Percentiles rank a stretch among this genome's conserved stretches.
These are phyloP conservation scores for Cephalopachus bancanus DNA, from an alignment of 2,797 vertebrate species.

Conservation along the genomic window DNA sequence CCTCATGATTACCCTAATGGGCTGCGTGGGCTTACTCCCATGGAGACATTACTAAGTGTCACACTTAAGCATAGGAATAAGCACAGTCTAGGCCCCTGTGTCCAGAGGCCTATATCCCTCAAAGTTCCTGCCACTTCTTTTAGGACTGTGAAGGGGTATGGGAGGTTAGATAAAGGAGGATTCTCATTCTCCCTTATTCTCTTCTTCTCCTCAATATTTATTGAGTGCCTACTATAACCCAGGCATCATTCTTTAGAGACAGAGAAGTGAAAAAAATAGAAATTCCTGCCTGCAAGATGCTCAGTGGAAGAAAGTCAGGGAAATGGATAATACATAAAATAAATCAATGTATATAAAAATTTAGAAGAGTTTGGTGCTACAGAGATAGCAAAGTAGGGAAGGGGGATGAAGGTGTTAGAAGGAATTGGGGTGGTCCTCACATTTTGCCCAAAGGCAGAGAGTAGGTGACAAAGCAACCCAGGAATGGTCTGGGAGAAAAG, in stretches of 20 bases:
- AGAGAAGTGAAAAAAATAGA: neutral
- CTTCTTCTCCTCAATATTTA: neutral
- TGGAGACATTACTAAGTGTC: neutral
- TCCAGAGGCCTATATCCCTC: neutral
- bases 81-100: neutral
- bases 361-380: neutral
- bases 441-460: neutral
- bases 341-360: neutral
- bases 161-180: too few relatives aligned
- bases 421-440: neutral
- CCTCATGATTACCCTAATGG: too few relatives aligned
- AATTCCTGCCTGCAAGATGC: neutral
- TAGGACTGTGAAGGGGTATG: too few relatives aligned
- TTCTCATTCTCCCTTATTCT: neutral
- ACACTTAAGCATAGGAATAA: neutral
- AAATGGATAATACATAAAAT: neutral
- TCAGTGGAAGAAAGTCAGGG: neutral
- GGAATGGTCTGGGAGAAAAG: neutral
- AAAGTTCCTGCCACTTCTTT: neutral
- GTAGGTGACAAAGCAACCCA: neutral
- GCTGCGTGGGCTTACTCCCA: too few relatives aligned
- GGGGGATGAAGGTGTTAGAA: too few relatives aligned
- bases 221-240: neutral
- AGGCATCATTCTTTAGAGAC: neutral
- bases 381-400: neutral